Percentiles rank a stretch among this genome's conserved stretches.
These are phyloP conservation scores for Megaceryle alcyon DNA, from an alignment of 2,797 vertebrate genomes.

Conservation along the genomic window DNA sequence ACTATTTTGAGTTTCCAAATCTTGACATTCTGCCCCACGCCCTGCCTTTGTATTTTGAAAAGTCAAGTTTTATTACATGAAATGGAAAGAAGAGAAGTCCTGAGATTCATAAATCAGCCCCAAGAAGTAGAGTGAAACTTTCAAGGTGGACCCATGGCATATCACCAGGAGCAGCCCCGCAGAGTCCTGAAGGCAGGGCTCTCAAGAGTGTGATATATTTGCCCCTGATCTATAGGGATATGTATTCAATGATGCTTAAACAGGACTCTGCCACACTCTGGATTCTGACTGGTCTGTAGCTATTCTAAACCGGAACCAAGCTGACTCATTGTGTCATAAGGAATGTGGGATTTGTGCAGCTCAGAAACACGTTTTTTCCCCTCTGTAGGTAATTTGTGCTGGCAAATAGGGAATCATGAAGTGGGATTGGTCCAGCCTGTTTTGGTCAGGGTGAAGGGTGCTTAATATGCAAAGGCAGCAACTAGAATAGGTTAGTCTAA, in stretches of 20 bases:
- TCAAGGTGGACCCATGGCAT: background rate
- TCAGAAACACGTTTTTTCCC: background rate
- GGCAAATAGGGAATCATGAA: background rate
- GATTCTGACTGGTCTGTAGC: background rate
- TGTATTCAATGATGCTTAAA: background rate
- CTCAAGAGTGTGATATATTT: background rate
- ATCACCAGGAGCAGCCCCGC: background rate
- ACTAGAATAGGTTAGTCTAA: background rate
- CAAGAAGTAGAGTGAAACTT: background rate
- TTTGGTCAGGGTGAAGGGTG: accelerated
- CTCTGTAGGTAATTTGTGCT: background rate
- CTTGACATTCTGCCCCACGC: background rate
- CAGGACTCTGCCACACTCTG: background rate
- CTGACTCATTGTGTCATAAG: background rate
- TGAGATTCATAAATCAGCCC: background rate
- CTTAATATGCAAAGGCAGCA: background rate
- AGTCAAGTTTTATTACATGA: background rate
- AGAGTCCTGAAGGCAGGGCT: background rate
- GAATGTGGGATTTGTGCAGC: background rate
- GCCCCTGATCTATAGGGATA: background rate
- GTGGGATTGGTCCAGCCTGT: background rate
- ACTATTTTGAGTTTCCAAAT: background rate
- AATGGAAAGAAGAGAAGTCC: background rate
- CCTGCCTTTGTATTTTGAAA: background rate
- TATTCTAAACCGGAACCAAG: background rate